Conservation (phyloP, 2,888 invertebrate species). For the Romanomermis culicivorax region DNA sequence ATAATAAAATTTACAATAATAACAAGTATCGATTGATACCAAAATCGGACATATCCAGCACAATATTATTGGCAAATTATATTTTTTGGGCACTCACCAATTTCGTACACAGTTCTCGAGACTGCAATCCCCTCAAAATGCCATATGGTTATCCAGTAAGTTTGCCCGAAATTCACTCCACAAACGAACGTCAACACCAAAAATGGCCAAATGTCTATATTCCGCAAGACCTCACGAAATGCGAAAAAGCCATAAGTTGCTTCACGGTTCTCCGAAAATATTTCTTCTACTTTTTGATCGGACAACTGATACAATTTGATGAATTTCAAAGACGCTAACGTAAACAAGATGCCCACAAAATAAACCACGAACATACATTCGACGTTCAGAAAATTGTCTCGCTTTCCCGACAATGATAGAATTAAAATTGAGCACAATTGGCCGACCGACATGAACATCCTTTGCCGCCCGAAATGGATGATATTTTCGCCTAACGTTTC, state of each 20-base stretch:
- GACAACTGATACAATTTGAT: background rate
- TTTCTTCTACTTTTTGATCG: no score
- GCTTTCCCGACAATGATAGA: background rate
- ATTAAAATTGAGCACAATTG: background rate
- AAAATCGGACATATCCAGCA: no score
- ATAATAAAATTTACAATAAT: no score
- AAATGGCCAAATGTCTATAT: background rate
- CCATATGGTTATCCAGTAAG: constrained; percentile 6
- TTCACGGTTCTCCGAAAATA: background rate
- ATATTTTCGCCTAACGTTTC: background rate
- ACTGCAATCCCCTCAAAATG: constrained; percentile 2
- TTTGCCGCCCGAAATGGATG: constrained; percentile 1
- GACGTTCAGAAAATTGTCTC: background rate
- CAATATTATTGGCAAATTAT: no score
- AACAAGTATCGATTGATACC: no score
- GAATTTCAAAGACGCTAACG: background rate
- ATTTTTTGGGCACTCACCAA: no score
- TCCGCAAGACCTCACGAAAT: background rate
- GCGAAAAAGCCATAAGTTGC: background rate
- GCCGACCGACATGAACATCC: constrained; percentile 5
- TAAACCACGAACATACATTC: background rate
- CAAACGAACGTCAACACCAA: background rate
- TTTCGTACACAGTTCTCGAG: no score
- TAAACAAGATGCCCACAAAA: background rate
- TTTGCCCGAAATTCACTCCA: constrained; percentile 6